A percentile compares a stretch with the other conserved stretches of the same genome.
Conservation (phyloP, 1,140 invertebrate genomes). For the Drosophila repletoides region DNA sequence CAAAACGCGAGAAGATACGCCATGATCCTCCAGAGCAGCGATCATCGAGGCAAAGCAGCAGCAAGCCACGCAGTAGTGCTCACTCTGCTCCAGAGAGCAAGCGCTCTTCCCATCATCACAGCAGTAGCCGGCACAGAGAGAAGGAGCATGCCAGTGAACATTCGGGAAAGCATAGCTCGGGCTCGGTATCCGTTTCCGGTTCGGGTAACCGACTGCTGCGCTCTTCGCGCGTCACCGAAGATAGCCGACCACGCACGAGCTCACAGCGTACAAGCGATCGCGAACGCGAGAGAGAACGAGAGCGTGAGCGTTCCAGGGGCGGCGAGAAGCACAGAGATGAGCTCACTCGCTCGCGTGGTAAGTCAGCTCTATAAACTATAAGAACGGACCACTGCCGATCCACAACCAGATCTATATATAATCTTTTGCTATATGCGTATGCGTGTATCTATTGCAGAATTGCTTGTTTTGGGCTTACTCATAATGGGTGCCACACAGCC, state of each 20-base stretch:
- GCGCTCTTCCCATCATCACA: conserved; percentile 50
- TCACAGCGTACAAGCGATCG: conserved; percentile 38
- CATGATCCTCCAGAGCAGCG: conserved; percentile 41
- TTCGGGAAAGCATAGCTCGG: conserved; percentile 34
- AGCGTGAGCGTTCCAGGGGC: conserved; percentile 50
- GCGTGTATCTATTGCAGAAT: conserved; percentile 56
- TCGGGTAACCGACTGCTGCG: conserved; percentile 51
- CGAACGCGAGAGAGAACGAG: conserved; percentile 45
- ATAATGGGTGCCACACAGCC: conserved; percentile 80
- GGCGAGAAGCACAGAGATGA: conserved; percentile 63
- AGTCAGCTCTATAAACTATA: conserved; percentile 8
- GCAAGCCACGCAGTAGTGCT: conserved; percentile 30
- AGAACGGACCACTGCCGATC: no score
- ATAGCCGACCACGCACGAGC: conserved; percentile 47
- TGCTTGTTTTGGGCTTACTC: conserved; percentile 75
- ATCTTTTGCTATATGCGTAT: conserved; percentile 11
- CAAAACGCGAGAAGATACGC: conserved; percentile 57
- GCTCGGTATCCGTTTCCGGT: neutral
- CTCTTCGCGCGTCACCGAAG: conserved; percentile 53
- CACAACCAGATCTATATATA: neutral
- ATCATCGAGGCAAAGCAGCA: conserved; percentile 32
- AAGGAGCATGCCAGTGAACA: conserved; percentile 36
- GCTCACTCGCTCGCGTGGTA: conserved; percentile 64
- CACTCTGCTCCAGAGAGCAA: conserved; percentile 19
- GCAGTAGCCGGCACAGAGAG: conserved; percentile 48